These are phyloP conservation scores for Achlya flavicornis DNA, from an alignment of 2,888 invertebrate genomes.

Conservation along the genomic window DNA sequence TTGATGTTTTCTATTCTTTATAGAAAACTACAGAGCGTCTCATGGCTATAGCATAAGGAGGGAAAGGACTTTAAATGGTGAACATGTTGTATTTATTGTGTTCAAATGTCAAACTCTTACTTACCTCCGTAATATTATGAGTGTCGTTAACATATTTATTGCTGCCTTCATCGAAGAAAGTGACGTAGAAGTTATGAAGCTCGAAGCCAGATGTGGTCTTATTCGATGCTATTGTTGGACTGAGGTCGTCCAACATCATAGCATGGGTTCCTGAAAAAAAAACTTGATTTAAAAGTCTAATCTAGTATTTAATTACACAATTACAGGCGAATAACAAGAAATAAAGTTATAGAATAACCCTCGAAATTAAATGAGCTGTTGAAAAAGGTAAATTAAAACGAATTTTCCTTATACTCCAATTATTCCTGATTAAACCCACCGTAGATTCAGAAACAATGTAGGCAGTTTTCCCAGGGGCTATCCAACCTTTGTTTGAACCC, in stretches of 20 bases:
- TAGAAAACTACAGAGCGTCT: no score
- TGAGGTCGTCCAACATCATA: slow-evolving; percentile 67
- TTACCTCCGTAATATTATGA: slow-evolving; percentile 62
- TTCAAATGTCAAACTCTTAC: slow-evolving; percentile 27
- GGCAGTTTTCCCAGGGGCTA: neutral
- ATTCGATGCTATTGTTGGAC: slow-evolving; percentile 58
- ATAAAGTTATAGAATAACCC: neutral
- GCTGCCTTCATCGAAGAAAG: slow-evolving; percentile 56
- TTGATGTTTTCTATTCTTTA: no score
- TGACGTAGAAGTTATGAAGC: slow-evolving; percentile 56
- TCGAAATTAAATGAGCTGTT: neutral
- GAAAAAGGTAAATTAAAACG: slow-evolving; percentile 7
- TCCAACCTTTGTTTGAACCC: neutral
- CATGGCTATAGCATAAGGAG: no score
- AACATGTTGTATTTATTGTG: no score
- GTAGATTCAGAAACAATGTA: slow-evolving; percentile 1
- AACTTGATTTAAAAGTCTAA: neutral
- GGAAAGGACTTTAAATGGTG: no score
- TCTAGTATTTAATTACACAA: neutral
- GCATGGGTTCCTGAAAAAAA: slow-evolving; percentile 47
- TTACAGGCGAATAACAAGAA: neutral
- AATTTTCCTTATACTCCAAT: slow-evolving; percentile 6
- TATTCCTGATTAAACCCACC: slow-evolving; percentile 3
- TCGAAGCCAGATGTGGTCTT: slow-evolving; percentile 48
- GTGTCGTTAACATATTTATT: slow-evolving; percentile 54